Conservation (phyloP, 2,113 vertebrate genomes). For the Ceyx melanurus region DNA sequence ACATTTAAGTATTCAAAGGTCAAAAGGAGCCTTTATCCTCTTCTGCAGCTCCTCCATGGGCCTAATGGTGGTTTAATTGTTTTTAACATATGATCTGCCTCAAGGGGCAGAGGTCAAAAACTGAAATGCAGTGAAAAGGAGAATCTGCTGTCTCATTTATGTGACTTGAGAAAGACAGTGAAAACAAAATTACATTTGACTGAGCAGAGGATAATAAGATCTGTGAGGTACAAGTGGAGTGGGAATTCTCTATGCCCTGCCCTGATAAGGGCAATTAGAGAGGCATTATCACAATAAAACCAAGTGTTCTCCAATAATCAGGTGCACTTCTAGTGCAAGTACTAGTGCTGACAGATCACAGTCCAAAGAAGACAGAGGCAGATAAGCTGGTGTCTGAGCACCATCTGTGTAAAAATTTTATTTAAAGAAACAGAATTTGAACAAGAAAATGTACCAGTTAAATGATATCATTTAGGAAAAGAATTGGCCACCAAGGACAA, state of each 20-base stretch:
- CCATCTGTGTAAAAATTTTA: background rate
- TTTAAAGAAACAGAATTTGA: background rate
- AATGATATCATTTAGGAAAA: background rate
- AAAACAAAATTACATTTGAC: constrained; percentile 55
- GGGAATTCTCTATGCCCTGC: constrained; percentile 50
- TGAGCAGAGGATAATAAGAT: constrained; percentile 64
- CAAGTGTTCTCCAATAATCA: constrained; percentile 47
- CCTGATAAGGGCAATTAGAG: constrained; percentile 67
- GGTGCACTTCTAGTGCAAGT: background rate
- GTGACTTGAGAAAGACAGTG: constrained; percentile 35
- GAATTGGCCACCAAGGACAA: background rate
- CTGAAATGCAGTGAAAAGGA: constrained; percentile 6
- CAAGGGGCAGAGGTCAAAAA: constrained; percentile 7
- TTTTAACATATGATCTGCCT: constrained; percentile 1
- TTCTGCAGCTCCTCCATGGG: background rate
- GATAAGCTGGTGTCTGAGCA: background rate
- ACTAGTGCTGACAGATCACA: background rate
- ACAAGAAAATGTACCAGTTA: background rate
- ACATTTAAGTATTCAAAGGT: background rate
- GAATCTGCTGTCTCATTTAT: constrained; percentile 31
- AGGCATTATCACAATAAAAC: constrained; percentile 56
- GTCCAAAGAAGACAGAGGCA: background rate
- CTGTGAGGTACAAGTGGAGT: constrained; percentile 26
- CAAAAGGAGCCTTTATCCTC: background rate
- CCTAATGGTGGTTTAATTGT: background rate